phyloP scores from a whole-genome alignment of 1,140 invertebrate species.

The Drosophila guanche region DNA sequence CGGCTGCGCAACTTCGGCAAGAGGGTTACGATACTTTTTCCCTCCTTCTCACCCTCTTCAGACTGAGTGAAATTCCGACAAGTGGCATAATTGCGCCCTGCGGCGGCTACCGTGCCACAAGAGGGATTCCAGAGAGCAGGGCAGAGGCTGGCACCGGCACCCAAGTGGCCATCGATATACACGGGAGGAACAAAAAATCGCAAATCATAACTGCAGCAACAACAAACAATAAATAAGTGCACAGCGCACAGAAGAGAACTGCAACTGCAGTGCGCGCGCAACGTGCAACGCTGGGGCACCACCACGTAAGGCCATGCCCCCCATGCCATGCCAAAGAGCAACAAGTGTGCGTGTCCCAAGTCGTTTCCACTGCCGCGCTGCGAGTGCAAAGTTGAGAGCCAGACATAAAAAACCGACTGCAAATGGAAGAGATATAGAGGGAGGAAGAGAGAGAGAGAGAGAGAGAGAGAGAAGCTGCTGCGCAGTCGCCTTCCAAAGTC shows the following conservation, averaged over 20 bases:
- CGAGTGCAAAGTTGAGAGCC: conserved; percentile 77
- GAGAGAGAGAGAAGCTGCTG: conserved; percentile 28
- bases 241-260: conserved; percentile 31
- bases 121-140: conserved; percentile 41
- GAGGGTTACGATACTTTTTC: neutral
- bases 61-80: conserved; percentile 78
- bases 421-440: conserved; percentile 40
- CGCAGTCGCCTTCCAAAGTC: conserved; percentile 54
- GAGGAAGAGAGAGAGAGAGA: conserved; percentile 1
- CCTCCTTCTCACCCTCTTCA: conserved; percentile 15
- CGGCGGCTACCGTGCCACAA: conserved; percentile 72
- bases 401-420: conserved; percentile 38
- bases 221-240: conserved; percentile 80
- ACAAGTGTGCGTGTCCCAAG: conserved; percentile 80
- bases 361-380: conserved; percentile 62
- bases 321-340: conserved; percentile 54
- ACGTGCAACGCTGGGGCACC: conserved; percentile 20
- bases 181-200: conserved; percentile 57
- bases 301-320: conserved; percentile 46
- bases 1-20: conserved; percentile 28
- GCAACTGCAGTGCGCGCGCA: conserved; percentile 39
- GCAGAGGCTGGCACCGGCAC: neutral
- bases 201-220: conserved; percentile 77
- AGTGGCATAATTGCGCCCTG: conserved; percentile 80
- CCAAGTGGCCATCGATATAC: conserved; percentile 59